Conservation (phyloP, 2,797 vertebrate species). For the Microcaecilia unicolor region DNA sequence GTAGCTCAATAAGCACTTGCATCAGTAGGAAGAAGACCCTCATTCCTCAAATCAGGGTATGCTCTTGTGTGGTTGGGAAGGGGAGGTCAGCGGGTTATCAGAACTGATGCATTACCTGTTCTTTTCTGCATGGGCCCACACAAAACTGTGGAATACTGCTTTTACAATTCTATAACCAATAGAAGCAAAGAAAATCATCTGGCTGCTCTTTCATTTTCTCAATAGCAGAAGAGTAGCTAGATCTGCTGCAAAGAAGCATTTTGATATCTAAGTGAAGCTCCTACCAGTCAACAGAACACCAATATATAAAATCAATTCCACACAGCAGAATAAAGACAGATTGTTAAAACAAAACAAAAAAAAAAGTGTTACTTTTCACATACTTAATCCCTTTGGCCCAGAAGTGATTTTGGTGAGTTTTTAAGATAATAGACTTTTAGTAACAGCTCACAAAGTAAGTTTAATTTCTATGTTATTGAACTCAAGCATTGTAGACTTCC, state of each 20-base stretch:
- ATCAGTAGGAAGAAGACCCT: conserved; percentile 44
- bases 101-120: conserved; percentile 2
- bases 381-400: conserved; percentile 20
- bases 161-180: conserved; percentile 26
- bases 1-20: conserved; percentile 23
- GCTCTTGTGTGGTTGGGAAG: too few species aligned
- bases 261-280: conserved; percentile 20
- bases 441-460: conserved; percentile 10
- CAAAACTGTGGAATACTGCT: conserved; percentile 28
- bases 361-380: conserved; percentile 13
- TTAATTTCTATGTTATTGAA: conserved; percentile 8
- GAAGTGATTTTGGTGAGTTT: conserved; percentile 19
- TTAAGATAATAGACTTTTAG: conserved; percentile 19
- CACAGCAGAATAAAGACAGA: conserved; percentile 17
- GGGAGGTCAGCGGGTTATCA: conserved; percentile 9
- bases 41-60: conserved; percentile 29
- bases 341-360: too few species aligned
- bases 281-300: conserved; percentile 23
- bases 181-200: conserved; percentile 15
- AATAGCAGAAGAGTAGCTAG: conserved; percentile 5
- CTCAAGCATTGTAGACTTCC: conserved; percentile 4
- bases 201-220: conserved; percentile 22
- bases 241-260: conserved; percentile 28
- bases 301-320: conserved; percentile 19
- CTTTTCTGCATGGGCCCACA: conserved; percentile 13